phyloP scores from a whole-genome alignment of 2,888 invertebrate genomes.

The Danaus chrysippus region DNA sequence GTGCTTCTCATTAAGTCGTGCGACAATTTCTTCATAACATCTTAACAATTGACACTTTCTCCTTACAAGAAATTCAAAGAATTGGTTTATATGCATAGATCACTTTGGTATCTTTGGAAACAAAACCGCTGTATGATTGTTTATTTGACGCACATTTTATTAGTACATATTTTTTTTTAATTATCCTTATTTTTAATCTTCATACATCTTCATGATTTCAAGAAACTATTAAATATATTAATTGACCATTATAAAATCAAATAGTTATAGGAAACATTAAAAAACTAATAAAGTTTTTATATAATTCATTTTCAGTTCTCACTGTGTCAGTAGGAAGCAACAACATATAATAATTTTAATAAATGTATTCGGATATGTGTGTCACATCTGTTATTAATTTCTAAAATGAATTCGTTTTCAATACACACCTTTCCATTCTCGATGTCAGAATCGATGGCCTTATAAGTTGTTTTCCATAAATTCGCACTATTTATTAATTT shows the following conservation, averaged over 20 bases:
- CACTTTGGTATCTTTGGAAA: background rate
- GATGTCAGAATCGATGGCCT: background rate
- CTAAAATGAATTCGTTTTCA: constrained; percentile 1
- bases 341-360: background rate
- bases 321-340: background rate
- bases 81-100: constrained; percentile 1
- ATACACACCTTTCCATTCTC: background rate
- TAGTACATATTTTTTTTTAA: too few relatives aligned
- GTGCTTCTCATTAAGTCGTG: constrained; percentile 49
- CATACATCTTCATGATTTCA: too few relatives aligned
- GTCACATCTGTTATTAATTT: constrained; percentile 1
- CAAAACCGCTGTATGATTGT: too few relatives aligned
- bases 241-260: too few relatives aligned
- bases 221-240: too few relatives aligned
- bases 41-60: constrained; percentile 50
- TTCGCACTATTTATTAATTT: too few relatives aligned
- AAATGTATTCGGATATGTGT: constrained; percentile 3
- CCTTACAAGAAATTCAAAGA: constrained; percentile 34
- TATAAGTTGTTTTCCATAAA: too few relatives aligned
- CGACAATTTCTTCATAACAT: constrained; percentile 43
- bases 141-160: background rate
- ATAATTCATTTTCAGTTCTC: background rate
- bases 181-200: too few relatives aligned
- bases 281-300: background rate
- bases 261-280: too few relatives aligned